Evolutionary conservation across 1,140 invertebrate genomes (phyloP).

Genomic region (Lethocerus indicus): DNA sequence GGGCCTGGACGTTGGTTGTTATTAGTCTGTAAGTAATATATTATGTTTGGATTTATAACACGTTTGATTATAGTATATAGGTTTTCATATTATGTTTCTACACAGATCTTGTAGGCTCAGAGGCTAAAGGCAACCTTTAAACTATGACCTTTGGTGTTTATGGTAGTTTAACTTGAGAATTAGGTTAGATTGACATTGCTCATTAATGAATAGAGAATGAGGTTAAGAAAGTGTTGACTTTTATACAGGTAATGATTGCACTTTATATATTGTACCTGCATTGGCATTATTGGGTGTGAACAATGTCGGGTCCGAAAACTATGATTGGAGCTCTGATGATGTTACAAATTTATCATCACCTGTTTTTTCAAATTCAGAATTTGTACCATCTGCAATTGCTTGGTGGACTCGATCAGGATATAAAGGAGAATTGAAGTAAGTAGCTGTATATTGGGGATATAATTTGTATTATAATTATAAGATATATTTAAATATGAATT

Average conservation of each 20-base stretch:
- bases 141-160: neutral
- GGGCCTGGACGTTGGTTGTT: conserved; percentile 10
- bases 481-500: neutral
- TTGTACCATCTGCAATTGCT: conserved; percentile 8
- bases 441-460: neutral
- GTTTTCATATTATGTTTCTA: neutral
- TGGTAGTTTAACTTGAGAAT: neutral
- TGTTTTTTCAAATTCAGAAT: neutral
- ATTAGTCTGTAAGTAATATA: conserved; percentile 10
- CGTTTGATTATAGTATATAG: neutral
- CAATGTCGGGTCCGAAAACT: neutral
- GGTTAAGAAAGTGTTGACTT: neutral
- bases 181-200: neutral
- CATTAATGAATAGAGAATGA: neutral
- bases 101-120: neutral
- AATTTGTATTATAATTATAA: neutral
- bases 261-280: conserved; percentile 9
- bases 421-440: neutral
- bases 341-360: conserved; percentile 1
- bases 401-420: conserved; percentile 6
- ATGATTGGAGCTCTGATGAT: conserved; percentile 1
- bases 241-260: conserved; percentile 9
- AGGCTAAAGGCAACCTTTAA: neutral
- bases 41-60: neutral
- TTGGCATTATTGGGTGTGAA: conserved; percentile 2